phyloP scores from a whole-genome alignment of 2,888 invertebrate species.

The Sinelater perroti region DNA sequence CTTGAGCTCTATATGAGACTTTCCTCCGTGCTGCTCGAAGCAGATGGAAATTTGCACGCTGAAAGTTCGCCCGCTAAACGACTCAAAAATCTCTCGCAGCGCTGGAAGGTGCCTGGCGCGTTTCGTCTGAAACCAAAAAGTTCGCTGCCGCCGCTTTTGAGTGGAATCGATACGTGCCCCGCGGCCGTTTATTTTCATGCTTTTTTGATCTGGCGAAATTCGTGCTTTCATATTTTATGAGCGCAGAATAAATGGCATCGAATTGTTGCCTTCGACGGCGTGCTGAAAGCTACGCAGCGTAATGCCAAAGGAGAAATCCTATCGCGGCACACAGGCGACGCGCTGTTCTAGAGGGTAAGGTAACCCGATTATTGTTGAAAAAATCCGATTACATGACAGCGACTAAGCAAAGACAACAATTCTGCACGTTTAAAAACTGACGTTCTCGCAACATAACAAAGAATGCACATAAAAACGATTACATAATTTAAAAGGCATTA shows the following conservation, averaged over 20 bases:
- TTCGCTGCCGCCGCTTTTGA: background rate
- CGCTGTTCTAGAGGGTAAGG: background rate
- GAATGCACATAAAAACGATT: no score
- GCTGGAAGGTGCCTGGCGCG: background rate
- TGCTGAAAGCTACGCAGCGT: no score
- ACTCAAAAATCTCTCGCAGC: background rate
- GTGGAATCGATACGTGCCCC: background rate
- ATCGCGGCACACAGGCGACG: no score
- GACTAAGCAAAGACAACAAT: no score
- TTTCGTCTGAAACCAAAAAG: background rate
- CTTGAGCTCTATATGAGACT: slow-evolving; percentile 15
- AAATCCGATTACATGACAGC: slow-evolving; percentile 10
- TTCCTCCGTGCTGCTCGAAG: background rate
- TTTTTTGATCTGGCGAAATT: background rate
- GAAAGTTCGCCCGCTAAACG: background rate
- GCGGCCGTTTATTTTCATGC: background rate
- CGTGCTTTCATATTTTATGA: no score
- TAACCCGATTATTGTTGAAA: slow-evolving; percentile 10
- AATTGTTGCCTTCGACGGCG: no score
- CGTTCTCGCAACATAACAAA: no score
- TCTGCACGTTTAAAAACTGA: no score
- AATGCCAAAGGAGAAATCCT: no score
- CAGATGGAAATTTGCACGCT: background rate
- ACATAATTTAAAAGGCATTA: no score
- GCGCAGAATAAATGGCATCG: no score